A percentile compares a stretch with the other conserved stretches of the same genome.
Evolutionary conservation across 37 sponge, comb jelly and placozoan genomes (phyloP).

Genomic region (Agelas oroides): DNA sequence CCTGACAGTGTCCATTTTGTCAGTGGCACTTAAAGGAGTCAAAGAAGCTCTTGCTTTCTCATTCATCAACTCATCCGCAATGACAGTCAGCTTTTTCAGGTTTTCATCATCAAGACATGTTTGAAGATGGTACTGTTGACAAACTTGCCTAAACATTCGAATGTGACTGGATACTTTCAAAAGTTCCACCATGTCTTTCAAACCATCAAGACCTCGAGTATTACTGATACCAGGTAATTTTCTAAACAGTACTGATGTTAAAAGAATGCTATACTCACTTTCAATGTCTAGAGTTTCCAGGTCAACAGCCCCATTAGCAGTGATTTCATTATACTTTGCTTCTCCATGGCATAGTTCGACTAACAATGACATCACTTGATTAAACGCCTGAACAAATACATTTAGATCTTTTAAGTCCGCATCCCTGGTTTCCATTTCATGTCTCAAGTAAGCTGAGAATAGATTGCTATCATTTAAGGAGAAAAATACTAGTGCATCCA

Average conservation of each 20-base stretch:
- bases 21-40: conserved; percentile 36
- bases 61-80: conserved; percentile 2
- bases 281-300: conserved; percentile 42
- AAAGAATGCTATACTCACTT: conserved; percentile 30
- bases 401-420: no score
- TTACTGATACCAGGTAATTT: no score
- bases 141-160: conserved; percentile 46
- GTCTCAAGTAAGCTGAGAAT: no score
- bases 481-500: conserved; percentile 64
- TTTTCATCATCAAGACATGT: conserved; percentile 35
- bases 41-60: conserved; percentile 31
- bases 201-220: conserved; percentile 39
- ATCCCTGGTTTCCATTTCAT: no score
- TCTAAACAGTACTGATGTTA: no score
- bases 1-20: conserved; percentile 29
- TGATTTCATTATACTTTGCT: no score
- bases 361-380: no score
- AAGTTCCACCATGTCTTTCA: conserved; percentile 52
- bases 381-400: no score
- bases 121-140: conserved; percentile 50
- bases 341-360: no score
- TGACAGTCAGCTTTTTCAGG: conserved; percentile 10
- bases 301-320: no score
- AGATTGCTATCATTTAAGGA: conserved; percentile 43
- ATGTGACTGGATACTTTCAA: conserved; percentile 65